Base-by-base conservation (phyloP, 2,797 vertebrate species). In the Propithecus perrieri region DNA sequence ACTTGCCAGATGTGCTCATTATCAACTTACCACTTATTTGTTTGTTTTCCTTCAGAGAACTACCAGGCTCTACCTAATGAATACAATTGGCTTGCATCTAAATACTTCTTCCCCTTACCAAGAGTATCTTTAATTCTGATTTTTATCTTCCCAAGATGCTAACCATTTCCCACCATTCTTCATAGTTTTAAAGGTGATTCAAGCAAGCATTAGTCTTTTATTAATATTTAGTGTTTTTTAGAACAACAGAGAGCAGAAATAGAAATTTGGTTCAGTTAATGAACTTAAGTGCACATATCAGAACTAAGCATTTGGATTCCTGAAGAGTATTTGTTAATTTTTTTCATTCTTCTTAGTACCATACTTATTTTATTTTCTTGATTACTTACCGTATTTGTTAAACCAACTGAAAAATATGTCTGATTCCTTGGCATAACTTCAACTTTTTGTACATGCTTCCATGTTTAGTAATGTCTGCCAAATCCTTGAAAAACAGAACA, bases 341-440 rank as follows among this genome's bases (percentile, higher is more conserved):
- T 57, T 93, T 89, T 59, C 24, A 75, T 72, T 79, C 38, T 75
- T 93, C 95, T 94, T n/a, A 90, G 7, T 33, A 96, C 3, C 24
- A 41, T 79, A 46, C 11, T 43, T 89, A 86, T 76, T 83, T 71
- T 43, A 33, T 92, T 90, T 88, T 89, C 71, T 74, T 72, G n/a
- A 63, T 89, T 95, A 83, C 38, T 84, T 74, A 43, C 1, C 80
- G 22, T 38, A 35, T 88, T 43, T 88, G 35, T 75, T 87, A 95
- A 86, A 59, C 12, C 61, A 84, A 76, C 65, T 93, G 18, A 7
- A 63, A 95, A 88, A 72, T 65, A 2, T 83, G 95, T 97, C 94
- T 85, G 92, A 96, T 91, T 93, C 48, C 55, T 93, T 94, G 74
- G 57, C 89, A 94, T 95, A 98, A 97, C 96, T 57, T 90, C 72